Conservation (phyloP, 2,113 vertebrate species). For the Myxocyprinus asiaticus region DNA sequence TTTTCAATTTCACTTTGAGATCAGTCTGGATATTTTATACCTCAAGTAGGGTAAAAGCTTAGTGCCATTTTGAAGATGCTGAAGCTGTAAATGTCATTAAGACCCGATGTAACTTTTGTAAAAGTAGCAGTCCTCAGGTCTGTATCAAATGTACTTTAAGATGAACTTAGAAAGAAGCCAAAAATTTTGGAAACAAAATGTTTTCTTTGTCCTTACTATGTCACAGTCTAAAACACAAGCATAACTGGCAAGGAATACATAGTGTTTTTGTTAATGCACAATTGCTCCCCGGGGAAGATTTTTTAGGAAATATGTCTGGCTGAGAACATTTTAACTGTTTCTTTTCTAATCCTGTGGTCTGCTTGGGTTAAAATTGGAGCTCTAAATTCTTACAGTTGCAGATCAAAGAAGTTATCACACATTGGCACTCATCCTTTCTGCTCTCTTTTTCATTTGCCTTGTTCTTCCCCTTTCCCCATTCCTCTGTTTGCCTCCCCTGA, state of each 20-base stretch:
- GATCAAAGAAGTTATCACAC: constrained; percentile 33
- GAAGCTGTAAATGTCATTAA: background rate
- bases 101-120: background rate
- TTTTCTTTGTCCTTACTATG: constrained; percentile 1
- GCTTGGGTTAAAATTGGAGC: background rate
- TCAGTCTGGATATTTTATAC: background rate
- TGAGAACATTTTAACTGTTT: too few species aligned
- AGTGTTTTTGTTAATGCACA: background rate
- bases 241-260: background rate
- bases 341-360: too few species aligned
- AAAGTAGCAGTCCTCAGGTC: background rate
- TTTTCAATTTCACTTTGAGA: too few species aligned
- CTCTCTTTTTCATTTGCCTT: constrained; percentile 9
- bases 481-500: constrained; percentile 29
- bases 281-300: too few species aligned
- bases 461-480: constrained; percentile 21
- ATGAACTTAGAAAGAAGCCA: background rate
- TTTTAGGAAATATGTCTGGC: too few species aligned
- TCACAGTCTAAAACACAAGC: background rate
- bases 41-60: constrained; percentile 1
- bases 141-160: background rate
- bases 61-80: background rate
- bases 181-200: background rate
- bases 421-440: constrained; percentile 7
- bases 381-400: constrained; percentile 41